Base-by-base conservation (phyloP, 2,888 invertebrate species). In the Dusona sp. region DNA sequence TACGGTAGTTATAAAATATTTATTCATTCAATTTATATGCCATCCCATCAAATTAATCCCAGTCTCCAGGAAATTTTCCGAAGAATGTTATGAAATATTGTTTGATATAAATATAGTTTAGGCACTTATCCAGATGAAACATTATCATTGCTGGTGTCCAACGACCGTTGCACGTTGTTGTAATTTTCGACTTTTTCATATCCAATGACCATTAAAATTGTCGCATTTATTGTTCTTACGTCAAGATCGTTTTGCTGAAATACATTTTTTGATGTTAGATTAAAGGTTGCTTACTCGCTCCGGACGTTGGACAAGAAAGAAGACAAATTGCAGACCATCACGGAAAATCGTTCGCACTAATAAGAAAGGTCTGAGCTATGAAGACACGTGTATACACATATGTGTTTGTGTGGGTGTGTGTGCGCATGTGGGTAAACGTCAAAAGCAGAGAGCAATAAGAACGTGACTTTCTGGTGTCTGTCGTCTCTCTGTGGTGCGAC, bases 401-500 rank as follows among this genome's bases (percentile, higher is more conserved):
- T 36, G 38, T 45, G 25, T 51, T 36, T 51, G 16, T 29, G 33
- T 67, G 33, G 33, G 77, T 25, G 57, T 38, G 68, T 33, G 51
- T 73, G 25, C 9, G 9, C 33, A 45, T 67, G 82, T 65, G 48
- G 45, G 68, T 65, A 70, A 70, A 70, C 25, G 68, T 83, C 83
- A 61, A 86, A 84, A 77, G 88, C 83, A 87, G 89, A 85, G 48
- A 87, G 87, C 84, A 89, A 88, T 88, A 89, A 90, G 88, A 87
- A 89, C 87, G 90, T 90, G 89, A 90, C 45, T 75, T 89, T 89
- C 89, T 89, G 86, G 88, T 90, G 88, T 90, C 87, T 89, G 87
- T 88, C 86, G 85, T 89, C 83, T 85, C 86, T 75, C 73, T 81
- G 74, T 68, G 74, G 80, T 75, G 79, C 87, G 85, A 90, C 88